A percentile compares a stretch with the other conserved stretches of the same genome.
These are phyloP conservation scores for Aurelia aurita complex sp. Pacific DNA, from an alignment of 30 jellyfish, hydroid and myxozoan genomes.

Conservation along the genomic window DNA sequence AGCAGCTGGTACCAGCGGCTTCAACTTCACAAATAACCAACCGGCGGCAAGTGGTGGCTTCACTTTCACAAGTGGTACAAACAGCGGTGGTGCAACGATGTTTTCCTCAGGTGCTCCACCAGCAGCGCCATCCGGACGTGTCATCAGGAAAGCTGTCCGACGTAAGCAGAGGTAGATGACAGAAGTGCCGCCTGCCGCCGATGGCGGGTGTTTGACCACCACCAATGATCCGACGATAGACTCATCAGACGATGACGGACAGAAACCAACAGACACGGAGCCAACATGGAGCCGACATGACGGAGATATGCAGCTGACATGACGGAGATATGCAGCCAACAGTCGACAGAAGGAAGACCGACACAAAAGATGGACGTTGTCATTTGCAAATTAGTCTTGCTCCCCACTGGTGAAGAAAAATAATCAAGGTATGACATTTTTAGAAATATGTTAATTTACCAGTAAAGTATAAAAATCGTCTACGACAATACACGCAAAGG, in stretches of 20 bases:
- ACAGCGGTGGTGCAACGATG: not conserved
- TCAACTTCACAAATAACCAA: slow-evolving; percentile 20
- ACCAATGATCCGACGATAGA: slow-evolving; percentile 5
- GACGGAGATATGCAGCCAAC: not conserved
- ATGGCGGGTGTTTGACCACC: not conserved
- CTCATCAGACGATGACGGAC: slow-evolving; percentile 28
- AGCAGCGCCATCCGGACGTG: slow-evolving; percentile 35
- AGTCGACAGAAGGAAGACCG: not conserved
- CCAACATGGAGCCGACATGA: not conserved
- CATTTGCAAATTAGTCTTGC: no score
- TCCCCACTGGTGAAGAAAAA: no score
- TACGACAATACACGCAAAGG: no score
- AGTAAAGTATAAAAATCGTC: no score
- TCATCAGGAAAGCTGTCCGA: slow-evolving; percentile 48
- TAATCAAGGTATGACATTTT: no score
- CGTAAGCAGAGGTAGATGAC: slow-evolving; percentile 27
- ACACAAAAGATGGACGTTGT: not conserved
- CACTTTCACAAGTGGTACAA: slow-evolving; percentile 30
- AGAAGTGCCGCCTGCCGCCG: not conserved
- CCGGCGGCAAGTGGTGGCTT: slow-evolving; percentile 30
- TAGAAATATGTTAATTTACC: no score
- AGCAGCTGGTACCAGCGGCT: slow-evolving; percentile 13
- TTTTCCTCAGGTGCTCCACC: slow-evolving; percentile 49
- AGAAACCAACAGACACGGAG: not conserved
- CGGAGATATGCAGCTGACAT: not conserved